These are phyloP conservation scores for Ctenicera cuprea DNA, from an alignment of 2,888 invertebrate genomes.

Conservation along the genomic window DNA sequence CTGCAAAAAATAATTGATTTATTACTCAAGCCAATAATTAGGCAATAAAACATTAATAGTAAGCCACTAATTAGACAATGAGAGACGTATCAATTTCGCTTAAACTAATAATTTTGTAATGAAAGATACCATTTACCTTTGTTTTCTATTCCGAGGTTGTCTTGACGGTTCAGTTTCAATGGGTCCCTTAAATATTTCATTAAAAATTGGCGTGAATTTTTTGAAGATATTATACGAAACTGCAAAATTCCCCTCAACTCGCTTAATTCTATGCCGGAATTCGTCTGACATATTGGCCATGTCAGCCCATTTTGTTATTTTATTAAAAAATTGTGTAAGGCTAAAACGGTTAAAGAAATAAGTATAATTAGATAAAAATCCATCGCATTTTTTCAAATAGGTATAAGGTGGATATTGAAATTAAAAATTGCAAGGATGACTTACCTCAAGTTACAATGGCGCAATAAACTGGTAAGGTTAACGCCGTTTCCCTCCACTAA, in stretches of 20 bases:
- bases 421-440: neutral
- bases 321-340: slow-evolving; percentile 94
- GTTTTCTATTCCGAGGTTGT: slow-evolving; percentile 77
- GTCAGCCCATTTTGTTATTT: slow-evolving; percentile 96
- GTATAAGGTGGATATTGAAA: too few species aligned
- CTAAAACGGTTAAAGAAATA: slow-evolving; percentile 75
- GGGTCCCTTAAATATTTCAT: slow-evolving; percentile 88
- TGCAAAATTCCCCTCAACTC: slow-evolving; percentile 92
- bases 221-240: slow-evolving; percentile 96
- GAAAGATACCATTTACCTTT: slow-evolving; percentile 71
- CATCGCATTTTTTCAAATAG: too few species aligned
- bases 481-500: slow-evolving; percentile 93
- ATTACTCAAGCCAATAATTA: too few species aligned
- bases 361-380: too few species aligned
- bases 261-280: slow-evolving; percentile 88
- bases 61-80: too few species aligned
- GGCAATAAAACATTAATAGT: too few species aligned
- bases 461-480: slow-evolving; percentile 90
- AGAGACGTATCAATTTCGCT: too few species aligned
- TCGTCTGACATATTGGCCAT: slow-evolving; percentile 92
- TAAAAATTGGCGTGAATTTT: slow-evolving; percentile 92
- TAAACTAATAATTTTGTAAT: too few species aligned
- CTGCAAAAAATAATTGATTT: slow-evolving; percentile 73
- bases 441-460: slow-evolving; percentile 92
- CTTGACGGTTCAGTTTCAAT: slow-evolving; percentile 74